Evolutionary conservation across 2,797 vertebrate genomes (phyloP), one percentile per base, ranked within the genome.

Genomic region (Gymnocypris eckloni): DNA sequence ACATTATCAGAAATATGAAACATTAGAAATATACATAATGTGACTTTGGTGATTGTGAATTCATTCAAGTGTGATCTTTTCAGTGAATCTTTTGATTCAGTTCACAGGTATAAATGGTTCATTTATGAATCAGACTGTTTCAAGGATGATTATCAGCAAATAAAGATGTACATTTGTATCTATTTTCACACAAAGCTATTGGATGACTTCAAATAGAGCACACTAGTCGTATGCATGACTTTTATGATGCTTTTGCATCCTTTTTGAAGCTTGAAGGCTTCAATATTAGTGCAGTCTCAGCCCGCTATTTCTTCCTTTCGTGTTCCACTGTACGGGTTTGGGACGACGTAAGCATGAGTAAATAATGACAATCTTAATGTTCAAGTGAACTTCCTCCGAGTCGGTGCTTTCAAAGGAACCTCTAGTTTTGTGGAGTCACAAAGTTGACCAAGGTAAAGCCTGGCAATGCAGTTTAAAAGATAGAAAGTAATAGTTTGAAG

Each of bases 1-100:
- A 11, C 41, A 28, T 33, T 67, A 59, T 43, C 28, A 71, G 2
- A 75, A 79, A 75, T 15, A 16, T 20, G n/a, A 86, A 79, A 81
- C 6, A 48, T 72, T 20, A 70, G 4, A 12, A 33, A 70, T 25
- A 81, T n/a, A 12, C 61, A 81, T 80, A 15, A 12, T 39, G 20
- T 37, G 16, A 76, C 50, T 76, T 37, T 37, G 50, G 12, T 77
- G 48, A 18, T 54, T 1, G 9, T 4, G 6, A 78, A 9, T 56
- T 56, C 3, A 15, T 56, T 77, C 10, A 6, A 54, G 10, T 76
- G 45, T 54, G 71, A 52, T 10, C 7, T 75, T 48, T 28, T 50
- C 13, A 28, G 4, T 73, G 9, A 52, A 50, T 52, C 48, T 37
- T 76, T 54, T 52, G 52, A 59, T 41, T 41, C 33, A 22, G 16